Conservation (phyloP, 2,888 invertebrate species). For the Aspidapion aeneum region DNA sequence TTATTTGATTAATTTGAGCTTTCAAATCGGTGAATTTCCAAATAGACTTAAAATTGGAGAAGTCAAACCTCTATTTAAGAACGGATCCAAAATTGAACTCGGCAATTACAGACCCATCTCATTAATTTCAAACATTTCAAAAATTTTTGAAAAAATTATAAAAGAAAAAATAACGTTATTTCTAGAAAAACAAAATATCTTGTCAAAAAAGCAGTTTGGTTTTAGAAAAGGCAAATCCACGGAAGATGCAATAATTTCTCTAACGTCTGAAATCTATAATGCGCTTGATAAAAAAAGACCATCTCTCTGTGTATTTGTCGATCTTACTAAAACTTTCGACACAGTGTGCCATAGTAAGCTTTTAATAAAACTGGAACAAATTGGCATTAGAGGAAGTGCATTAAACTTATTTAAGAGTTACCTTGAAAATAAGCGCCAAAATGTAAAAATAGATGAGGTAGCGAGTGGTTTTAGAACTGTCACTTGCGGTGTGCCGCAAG, state of each 20-base stretch:
- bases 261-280: not conserved
- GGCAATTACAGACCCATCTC: not conserved
- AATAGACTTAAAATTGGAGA: not conserved
- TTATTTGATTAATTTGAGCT: not conserved
- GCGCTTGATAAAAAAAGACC: not conserved
- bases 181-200: not conserved
- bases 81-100: not conserved
- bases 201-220: not conserved
- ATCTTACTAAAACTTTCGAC: constrained; percentile 4
- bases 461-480: too few species aligned
- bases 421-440: not conserved
- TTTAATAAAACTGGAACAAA: not conserved
- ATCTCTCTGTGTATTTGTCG: constrained; percentile 2
- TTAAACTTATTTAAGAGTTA: not conserved
- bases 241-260: not conserved
- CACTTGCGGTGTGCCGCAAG: too few species aligned
- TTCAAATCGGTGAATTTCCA: not conserved
- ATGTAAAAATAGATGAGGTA: not conserved
- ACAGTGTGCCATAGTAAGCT: constrained; percentile 1
- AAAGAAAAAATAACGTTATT: not conserved
- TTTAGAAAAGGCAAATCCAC: constrained; percentile 4
- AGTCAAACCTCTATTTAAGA: too few species aligned
- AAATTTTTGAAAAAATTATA: constrained; percentile 1
- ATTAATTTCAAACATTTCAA: not conserved
- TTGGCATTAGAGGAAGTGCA: not conserved